phyloP scores from a whole-genome alignment of 2,888 invertebrate genomes.

The Lasioglossum malachurum region DNA sequence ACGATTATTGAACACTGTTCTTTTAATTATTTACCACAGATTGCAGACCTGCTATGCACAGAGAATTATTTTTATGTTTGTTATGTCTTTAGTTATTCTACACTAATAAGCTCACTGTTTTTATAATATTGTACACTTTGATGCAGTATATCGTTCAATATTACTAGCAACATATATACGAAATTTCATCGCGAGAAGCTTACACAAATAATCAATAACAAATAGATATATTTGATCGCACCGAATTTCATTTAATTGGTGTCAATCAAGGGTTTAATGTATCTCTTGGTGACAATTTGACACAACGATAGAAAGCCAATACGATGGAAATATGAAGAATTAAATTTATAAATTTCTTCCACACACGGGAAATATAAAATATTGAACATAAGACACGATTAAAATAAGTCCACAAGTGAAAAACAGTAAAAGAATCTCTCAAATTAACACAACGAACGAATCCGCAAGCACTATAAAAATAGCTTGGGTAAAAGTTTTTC shows the following conservation, averaged over 20 bases:
- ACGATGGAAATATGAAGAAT: background rate
- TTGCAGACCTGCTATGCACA: background rate
- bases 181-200: background rate
- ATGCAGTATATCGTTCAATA: no score
- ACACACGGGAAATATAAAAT: background rate
- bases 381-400: background rate
- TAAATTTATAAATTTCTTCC: background rate
- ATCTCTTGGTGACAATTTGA: background rate
- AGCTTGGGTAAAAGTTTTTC: background rate
- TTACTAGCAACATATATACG: background rate
- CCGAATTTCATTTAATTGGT: background rate
- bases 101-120: no score
- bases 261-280: background rate
- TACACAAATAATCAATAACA: background rate
- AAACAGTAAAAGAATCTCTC: background rate
- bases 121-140: no score
- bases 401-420: background rate
- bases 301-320: background rate
- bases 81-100: no score
- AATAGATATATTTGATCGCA: background rate
- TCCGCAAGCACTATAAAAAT: background rate
- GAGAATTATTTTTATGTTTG: background rate
- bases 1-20: no score
- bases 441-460: background rate
- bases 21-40: background rate